Base-by-base conservation (phyloP, 2,888 invertebrate genomes). In the Lithodes maja region DNA sequence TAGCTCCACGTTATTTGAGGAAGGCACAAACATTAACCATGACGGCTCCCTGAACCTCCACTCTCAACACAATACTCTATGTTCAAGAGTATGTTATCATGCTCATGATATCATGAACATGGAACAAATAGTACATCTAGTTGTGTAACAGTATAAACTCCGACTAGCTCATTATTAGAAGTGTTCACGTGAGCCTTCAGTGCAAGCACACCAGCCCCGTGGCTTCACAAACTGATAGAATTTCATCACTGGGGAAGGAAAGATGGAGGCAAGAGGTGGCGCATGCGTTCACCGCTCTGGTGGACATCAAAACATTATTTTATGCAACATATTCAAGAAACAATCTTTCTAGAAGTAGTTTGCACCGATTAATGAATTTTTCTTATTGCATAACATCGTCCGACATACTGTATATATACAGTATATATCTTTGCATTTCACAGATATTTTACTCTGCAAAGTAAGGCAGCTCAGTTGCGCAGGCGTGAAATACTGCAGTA, bases 231-330 rank as follows among this genome's bases (percentile, higher is more conserved):
- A 86, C 86, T 86, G 78, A 74, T 50, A 83, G 55, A 78, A 61
- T 61, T 75, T 83, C 87, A 80, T 85, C 79, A 81, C 79, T 75
- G 77, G 12, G 61, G 33, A 71, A 54, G 80, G 15, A 71, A 85
- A 89, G 88, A 89, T 89, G 88, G 88, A 84, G 88, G 74, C 77
- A 68, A 71, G 74, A 68, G 49, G 75, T 55, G 50, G 74, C 77
- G 77, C 84, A 84, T 33, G 84, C 84, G 84, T 17, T 50, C 71
- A 12, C 5, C 61, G 61, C 61, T 61, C 61, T 12, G 5, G 61
- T 7, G 5, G 12, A 61, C 61, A 61, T 12, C 61, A 61, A 61
- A 5, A 61, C 61, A 61, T 12, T 5, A 7, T 5, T 12, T 61
- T 61, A 61, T 61, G 12, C 12, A 33, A 33, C 33, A 33, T 33